Base-by-base conservation (phyloP, 2,888 invertebrate species). In the Leucophenga maculata region DNA sequence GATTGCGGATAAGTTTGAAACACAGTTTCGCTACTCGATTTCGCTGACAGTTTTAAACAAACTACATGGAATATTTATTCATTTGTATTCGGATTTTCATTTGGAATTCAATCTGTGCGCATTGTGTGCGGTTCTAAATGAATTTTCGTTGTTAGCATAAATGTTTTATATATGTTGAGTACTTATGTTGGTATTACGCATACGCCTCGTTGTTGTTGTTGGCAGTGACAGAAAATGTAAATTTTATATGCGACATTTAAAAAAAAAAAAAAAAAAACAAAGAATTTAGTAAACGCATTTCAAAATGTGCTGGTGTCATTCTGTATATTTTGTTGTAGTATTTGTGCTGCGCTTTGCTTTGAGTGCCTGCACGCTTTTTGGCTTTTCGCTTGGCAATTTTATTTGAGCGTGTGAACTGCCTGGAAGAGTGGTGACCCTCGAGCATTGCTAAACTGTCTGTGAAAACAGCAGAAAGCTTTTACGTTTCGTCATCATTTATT, bases 391-490 rank as follows among this genome's bases (percentile, higher is more conserved):
- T 50, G n/a, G 50, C 50, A 50, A 50, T 50, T 50, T 18, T 13
- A 16, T 50, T 18, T 18, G 18, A 50, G 50, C 50, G 50, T 50
- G 18, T 50, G 6, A 18, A 16, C 11, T 46, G 46, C n/a, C 16
- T 20, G 6, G 16, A n/a, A 55, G 32, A 32, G 31, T 39, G 14
- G 57, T 67, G 57, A 67, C 67, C 55, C 67, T 22, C 46, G 20
- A 68, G 55, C 72, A 66, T 69, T 71, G 72, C 65, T 69, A 72
- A 71, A 74, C 39, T 71, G 71, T 69, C 68, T 72, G 66, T 65
- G 69, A 72, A 72, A 75, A 77, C 77, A 77, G 69, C 73, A 72
- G 70, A 77, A 77, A 70, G 77, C 77, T 77, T 77, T 77, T 75
- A 77, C 70, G 69, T 70, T 69, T 64, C 71, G 69, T 72, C 77